These are phyloP conservation scores for Phaethon lepturus DNA, from an alignment of 2,113 vertebrate species.

Conservation along the genomic window DNA sequence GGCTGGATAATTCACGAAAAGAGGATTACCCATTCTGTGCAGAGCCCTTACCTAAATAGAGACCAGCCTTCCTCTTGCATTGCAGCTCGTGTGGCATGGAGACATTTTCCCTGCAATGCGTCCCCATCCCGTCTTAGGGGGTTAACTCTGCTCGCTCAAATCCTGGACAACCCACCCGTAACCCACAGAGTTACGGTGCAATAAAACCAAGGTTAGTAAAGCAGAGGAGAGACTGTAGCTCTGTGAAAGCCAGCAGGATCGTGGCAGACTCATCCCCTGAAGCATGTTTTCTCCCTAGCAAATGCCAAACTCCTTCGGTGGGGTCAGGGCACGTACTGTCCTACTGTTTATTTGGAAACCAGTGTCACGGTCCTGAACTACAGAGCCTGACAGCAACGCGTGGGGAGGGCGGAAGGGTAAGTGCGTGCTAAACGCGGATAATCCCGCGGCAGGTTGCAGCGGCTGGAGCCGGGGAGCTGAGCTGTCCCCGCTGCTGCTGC, in stretches of 20 bases:
- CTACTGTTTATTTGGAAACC: background rate
- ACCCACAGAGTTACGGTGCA: background rate
- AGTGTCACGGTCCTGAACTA: background rate
- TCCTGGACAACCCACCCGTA: background rate
- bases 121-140: background rate
- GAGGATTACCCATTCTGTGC: conserved; percentile 92
- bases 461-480: background rate
- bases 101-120: background rate
- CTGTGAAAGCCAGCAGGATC: background rate
- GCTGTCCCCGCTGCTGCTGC: background rate
- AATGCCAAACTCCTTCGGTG: background rate
- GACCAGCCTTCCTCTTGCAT: conserved; percentile 71
- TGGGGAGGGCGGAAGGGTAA: background rate
- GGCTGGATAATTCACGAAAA: conserved; percentile 88
- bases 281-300: background rate
- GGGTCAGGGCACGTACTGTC: background rate
- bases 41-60: conserved; percentile 90
- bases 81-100: background rate
- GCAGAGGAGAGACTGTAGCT: background rate
- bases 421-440: background rate
- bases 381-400: rapidly evolving
- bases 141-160: background rate
- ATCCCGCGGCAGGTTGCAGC: background rate
- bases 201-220: background rate
- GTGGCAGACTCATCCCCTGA: background rate